These are phyloP conservation scores for Coelopa frigida DNA, from an alignment of 1,140 invertebrate genomes.

Conservation along the genomic window DNA sequence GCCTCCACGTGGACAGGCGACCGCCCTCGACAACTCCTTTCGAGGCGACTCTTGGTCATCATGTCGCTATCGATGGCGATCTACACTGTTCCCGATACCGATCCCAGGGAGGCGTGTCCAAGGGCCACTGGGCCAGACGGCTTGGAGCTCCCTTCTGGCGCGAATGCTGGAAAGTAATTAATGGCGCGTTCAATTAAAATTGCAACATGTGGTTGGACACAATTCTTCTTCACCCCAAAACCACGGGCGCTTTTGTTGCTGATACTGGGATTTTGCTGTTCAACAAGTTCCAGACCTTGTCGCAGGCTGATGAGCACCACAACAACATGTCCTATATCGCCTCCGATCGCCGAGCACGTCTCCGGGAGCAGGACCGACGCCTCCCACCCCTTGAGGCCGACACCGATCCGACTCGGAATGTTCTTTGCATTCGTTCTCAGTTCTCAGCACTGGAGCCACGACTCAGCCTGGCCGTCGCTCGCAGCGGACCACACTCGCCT, in stretches of 20 bases:
- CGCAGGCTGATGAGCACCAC: background rate
- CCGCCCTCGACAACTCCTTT: too few species aligned
- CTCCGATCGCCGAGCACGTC: background rate
- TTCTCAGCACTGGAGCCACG: background rate
- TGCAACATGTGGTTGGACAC: conserved; percentile 10
- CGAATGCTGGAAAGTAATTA: conserved; percentile 13
- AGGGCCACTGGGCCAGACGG: too few species aligned
- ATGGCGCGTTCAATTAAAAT: conserved; percentile 16
- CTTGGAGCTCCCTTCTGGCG: too few species aligned
- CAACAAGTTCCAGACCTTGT: background rate
- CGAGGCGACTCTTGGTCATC: too few species aligned
- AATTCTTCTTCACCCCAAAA: too few species aligned
- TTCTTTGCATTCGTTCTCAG: background rate
- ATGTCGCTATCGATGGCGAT: too few species aligned
- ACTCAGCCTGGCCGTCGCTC: background rate
- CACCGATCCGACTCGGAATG: too few species aligned
- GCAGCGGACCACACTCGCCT: background rate
- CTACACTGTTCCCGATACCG: too few species aligned
- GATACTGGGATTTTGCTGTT: background rate
- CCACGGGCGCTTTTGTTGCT: too few species aligned
- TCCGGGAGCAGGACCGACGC: background rate
- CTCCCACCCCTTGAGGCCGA: too few species aligned
- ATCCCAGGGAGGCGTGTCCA: background rate
- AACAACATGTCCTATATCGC: background rate
- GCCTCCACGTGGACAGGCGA: too few species aligned